A percentile compares a stretch with the other conserved stretches of the same genome.
These are phyloP conservation scores for Merodon equestris DNA, from an alignment of 2,888 invertebrate species.

Conservation along the genomic window DNA sequence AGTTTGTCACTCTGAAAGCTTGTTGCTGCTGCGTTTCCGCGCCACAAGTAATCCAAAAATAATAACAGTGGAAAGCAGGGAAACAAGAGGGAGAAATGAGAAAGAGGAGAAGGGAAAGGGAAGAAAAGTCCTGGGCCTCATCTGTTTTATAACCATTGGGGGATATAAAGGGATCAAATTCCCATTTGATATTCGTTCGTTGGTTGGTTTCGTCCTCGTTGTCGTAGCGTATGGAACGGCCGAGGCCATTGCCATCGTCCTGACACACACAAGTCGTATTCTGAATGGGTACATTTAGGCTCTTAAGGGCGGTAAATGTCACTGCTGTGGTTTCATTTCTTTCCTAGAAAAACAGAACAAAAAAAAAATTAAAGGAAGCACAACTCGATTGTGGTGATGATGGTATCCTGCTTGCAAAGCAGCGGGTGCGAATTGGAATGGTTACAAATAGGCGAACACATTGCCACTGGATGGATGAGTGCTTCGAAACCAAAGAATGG, in stretches of 20 bases:
- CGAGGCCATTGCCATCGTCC: constrained; percentile 52
- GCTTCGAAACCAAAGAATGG: not conserved
- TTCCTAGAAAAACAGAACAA: constrained; percentile 12
- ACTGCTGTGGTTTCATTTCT: constrained; percentile 64
- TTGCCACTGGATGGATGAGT: constrained; percentile 44
- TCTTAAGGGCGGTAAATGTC: constrained; percentile 67
- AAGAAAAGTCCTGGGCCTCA: constrained; percentile 65
- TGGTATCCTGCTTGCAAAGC: constrained; percentile 41
- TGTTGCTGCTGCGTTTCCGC: constrained; percentile 66
- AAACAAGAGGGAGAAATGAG: constrained; percentile 15
- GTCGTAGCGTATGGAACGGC: constrained; percentile 12
- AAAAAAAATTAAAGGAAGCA: not conserved
- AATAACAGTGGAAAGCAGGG: constrained; percentile 55
- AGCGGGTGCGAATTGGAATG: constrained; percentile 64
- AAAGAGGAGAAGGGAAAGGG: constrained; percentile 11
- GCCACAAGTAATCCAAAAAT: constrained; percentile 65
- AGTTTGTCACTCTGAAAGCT: constrained; percentile 50
- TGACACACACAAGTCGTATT: constrained; percentile 51
- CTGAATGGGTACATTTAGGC: constrained; percentile 66
- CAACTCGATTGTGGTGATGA: constrained; percentile 24
- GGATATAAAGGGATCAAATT: constrained; percentile 68
- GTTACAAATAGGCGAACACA: constrained; percentile 64
- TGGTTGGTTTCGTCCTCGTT: constrained; percentile 29
- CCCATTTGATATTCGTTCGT: constrained; percentile 67
- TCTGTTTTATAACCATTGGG: constrained; percentile 68